Base-by-base conservation (phyloP, 2,113 vertebrate species). In the Alces alces region DNA sequence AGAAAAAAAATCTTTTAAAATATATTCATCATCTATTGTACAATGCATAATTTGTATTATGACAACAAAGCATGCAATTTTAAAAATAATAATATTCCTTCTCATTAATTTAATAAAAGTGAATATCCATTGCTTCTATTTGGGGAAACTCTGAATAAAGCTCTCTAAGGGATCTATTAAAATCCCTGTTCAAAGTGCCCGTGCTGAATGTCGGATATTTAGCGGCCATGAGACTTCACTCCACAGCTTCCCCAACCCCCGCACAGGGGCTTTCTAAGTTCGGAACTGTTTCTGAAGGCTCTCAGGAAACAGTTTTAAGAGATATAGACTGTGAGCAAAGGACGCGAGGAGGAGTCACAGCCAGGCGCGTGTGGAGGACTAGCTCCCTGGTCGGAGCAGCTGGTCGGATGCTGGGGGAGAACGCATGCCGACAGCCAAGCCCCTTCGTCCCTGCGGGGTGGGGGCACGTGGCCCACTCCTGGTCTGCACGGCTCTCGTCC, bases 1-100 rank as follows among this genome's bases (percentile, higher is more conserved):
- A 96, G 73, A 91, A 88, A 93, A 93, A 87, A 84, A 28, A 39
- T 58, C 47, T 82, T 78, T 47, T n/a, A 83, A 90, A 76, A 86
- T 8, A 13, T n/a, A 57, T 57, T 60, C 79, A 25, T 61, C 17
- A 57, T 92, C 23, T 82, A 28, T 55, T 14, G 52, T 2, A 21
- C 33, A 83, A 86, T 3, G 39, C 6, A 14, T 16, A 43, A 86
- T n/a, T 86, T 73, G 16, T 4, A 33, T 92, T 28, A 64, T 1
- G 19, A 19, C 33, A 61, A 25, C 7, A 86, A 89, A 33, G 7
- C 16, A 36, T 25, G 15, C 16, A 52, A 36, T 54, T 93, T 13
- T n/a, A 54, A 79, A 92, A 78, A 19, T 58, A 17, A 23, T 58
- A 54, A 61, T 25, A 55, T 14, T 11, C 16, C 19, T 14, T 91